Conservation (phyloP, 2,888 invertebrate species). For the Plusia festucae region DNA sequence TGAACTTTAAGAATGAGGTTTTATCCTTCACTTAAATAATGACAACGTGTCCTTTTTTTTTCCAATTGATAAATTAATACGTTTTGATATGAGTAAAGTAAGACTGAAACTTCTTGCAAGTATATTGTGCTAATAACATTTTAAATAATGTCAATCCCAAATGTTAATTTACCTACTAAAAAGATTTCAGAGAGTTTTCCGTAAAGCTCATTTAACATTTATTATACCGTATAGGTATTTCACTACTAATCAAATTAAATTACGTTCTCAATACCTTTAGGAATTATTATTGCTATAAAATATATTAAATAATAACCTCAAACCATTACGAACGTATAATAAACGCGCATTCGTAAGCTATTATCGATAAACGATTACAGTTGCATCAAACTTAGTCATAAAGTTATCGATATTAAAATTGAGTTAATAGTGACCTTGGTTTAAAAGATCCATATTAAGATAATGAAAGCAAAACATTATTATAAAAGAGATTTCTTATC, state of each 20-base stretch:
- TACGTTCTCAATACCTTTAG: not conserved
- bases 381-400: conserved; percentile 17
- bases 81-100: too few relatives aligned
- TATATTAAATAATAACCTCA: not conserved
- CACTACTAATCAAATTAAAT: not conserved
- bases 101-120: too few relatives aligned
- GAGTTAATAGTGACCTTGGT: conserved; percentile 27
- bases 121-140: too few relatives aligned
- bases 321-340: not conserved
- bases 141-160: too few relatives aligned
- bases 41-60: too few relatives aligned
- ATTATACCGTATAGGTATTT: too few relatives aligned
- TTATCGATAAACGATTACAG: conserved; percentile 39
- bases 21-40: not conserved
- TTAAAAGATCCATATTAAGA: conserved; percentile 12
- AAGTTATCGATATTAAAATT: conserved; percentile 24
- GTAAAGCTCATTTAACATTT: too few relatives aligned
- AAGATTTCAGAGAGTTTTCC: too few relatives aligned
- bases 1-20: not conserved
- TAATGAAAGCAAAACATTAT: conserved; percentile 18
- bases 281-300: not conserved
- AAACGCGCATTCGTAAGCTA: not conserved
- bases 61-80: too few relatives aligned
- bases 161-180: too few relatives aligned
- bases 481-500: conserved; percentile 10